A percentile compares a stretch with the other conserved stretches of the same genome.
Conservation (phyloP, 1,140 invertebrate genomes). For the Orussus abietinus region DNA sequence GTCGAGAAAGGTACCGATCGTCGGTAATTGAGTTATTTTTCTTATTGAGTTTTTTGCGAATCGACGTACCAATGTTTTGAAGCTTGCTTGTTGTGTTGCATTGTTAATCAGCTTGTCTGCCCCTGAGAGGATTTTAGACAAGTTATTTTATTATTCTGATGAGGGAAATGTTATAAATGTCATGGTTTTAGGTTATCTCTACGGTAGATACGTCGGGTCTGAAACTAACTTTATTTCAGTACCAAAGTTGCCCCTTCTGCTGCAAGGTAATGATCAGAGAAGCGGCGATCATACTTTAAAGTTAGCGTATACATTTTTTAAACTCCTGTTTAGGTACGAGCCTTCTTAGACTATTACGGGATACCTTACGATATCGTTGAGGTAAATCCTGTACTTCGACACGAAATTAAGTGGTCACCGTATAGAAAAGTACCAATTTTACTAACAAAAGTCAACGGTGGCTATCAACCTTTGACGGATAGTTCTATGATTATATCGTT, state of each 20-base stretch:
- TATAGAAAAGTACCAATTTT: constrained; percentile 97
- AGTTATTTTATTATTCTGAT: constrained; percentile 14
- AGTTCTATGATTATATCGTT: constrained; percentile 92
- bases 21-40: constrained; percentile 4
- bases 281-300: neutral
- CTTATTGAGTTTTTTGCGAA: neutral
- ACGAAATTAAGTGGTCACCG: constrained; percentile 88
- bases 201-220: constrained; percentile 69
- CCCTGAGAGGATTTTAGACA: constrained; percentile 7
- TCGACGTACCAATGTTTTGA: constrained; percentile 9
- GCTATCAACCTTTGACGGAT: constrained; percentile 84
- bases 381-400: constrained; percentile 89
- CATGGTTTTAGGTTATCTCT: constrained; percentile 57
- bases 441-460: constrained; percentile 68
- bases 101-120: constrained; percentile 6
- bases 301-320: constrained; percentile 4
- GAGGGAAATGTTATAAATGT: no score
- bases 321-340: constrained; percentile 59
- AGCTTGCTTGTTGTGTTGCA: constrained; percentile 19
- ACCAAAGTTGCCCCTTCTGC: constrained; percentile 97
- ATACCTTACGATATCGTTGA: constrained; percentile 95
- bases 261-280: constrained; percentile 69
- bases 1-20: constrained; percentile 50
- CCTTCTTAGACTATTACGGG: constrained; percentile 90
- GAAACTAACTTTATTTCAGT: constrained; percentile 90